Conservation (phyloP, 1,140 invertebrate genomes). For the Venturia canescens region DNA sequence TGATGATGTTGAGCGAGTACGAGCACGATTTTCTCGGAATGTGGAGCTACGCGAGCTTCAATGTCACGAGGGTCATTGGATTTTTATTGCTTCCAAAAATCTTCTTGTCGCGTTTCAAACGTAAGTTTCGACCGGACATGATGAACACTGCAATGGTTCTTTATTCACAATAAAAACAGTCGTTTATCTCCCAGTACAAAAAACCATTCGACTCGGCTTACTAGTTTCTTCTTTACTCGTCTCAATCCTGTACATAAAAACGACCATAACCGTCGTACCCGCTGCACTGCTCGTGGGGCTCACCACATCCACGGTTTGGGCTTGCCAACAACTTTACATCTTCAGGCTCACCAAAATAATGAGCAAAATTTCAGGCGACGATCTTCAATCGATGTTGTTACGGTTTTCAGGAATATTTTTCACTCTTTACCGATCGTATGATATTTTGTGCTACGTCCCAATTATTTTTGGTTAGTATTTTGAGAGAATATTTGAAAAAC, state of each 20-base stretch:
- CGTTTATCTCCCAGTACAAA: not conserved
- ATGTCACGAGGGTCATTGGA: slow-evolving; percentile 12
- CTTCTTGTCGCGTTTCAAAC: slow-evolving; percentile 9
- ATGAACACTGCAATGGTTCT: not conserved
- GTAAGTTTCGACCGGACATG: slow-evolving; percentile 10
- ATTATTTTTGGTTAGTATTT: slow-evolving; percentile 40
- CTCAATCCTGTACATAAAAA: slow-evolving; percentile 18
- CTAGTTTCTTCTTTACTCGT: slow-evolving; percentile 12
- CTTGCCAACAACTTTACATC: slow-evolving; percentile 25
- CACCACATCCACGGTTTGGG: not conserved
- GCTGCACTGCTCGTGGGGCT: slow-evolving; percentile 11
- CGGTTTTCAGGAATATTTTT: slow-evolving; percentile 42
- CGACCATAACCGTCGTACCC: slow-evolving; percentile 16
- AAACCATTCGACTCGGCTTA: slow-evolving; percentile 5
- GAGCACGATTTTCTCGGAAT: slow-evolving; percentile 44
- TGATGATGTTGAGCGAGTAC: slow-evolving; percentile 41
- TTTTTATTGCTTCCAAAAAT: slow-evolving; percentile 18
- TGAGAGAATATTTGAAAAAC: not conserved
- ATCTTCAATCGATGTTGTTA: slow-evolving; percentile 16
- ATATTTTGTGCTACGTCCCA: slow-evolving; percentile 32
- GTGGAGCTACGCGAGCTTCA: slow-evolving; percentile 37
- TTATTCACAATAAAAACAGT: no score
- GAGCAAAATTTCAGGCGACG: slow-evolving; percentile 33
- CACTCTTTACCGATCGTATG: slow-evolving; percentile 30
- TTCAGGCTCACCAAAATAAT: slow-evolving; percentile 34